phyloP scores from a whole-genome alignment of 1,140 invertebrate species.

The Neodiprion virginianus region DNA sequence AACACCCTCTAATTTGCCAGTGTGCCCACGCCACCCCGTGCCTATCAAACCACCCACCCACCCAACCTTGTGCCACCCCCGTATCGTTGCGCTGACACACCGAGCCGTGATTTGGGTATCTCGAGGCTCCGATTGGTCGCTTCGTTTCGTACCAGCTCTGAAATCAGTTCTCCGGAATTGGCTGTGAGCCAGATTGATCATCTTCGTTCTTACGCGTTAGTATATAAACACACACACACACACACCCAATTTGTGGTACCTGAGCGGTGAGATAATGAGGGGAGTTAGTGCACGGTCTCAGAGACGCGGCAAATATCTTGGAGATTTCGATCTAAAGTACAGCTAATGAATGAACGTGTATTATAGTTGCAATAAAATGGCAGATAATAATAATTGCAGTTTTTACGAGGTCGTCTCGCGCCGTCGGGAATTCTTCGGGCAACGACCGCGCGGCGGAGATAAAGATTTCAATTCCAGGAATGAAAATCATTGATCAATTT shows the following conservation, averaged over 20 bases:
- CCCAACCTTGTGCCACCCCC: conserved; percentile 30
- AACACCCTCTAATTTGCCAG: conserved; percentile 60
- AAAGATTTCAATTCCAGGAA: conserved; percentile 57
- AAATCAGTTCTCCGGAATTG: too few relatives aligned
- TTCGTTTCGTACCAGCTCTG: too few relatives aligned
- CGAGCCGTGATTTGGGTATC: too few relatives aligned
- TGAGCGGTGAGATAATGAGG: too few relatives aligned
- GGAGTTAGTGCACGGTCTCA: too few relatives aligned
- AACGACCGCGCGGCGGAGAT: conserved; percentile 35
- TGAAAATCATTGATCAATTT: conserved; percentile 59
- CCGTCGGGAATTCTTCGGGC: conserved; percentile 22
- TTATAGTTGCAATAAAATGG: background rate
- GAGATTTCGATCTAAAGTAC: background rate
- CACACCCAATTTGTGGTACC: too few relatives aligned
- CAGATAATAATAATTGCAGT: conserved; percentile 55
- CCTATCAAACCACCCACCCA: conserved; percentile 27
- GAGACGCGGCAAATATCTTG: background rate
- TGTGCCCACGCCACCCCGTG: conserved; percentile 30
- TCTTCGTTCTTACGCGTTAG: too few relatives aligned
- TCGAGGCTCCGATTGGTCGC: too few relatives aligned
- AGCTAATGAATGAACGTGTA: conserved; percentile 1
- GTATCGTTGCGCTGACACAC: conserved; percentile 3
- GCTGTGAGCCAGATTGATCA: too few relatives aligned
- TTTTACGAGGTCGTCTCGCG: conserved; percentile 47
- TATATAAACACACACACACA: too few relatives aligned